phyloP scores from a whole-genome alignment of 2,888 invertebrate genomes.

The Hypsopygia costalis region DNA sequence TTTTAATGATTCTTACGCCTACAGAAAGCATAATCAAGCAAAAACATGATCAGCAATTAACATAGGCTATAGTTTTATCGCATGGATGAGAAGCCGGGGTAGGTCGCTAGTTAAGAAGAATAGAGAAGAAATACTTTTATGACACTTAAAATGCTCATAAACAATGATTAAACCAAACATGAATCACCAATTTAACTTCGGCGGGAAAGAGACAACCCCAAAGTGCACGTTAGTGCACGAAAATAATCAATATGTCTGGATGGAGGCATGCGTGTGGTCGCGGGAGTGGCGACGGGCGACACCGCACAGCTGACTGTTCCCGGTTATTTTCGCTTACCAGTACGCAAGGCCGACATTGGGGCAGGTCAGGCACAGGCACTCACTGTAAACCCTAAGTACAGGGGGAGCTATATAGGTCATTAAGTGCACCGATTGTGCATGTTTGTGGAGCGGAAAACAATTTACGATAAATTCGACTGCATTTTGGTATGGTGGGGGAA shows the following conservation, averaged over 20 bases:
- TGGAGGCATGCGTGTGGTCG: conserved; percentile 14
- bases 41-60: too few relatives aligned
- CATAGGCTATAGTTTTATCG: too few relatives aligned
- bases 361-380: conserved; percentile 73
- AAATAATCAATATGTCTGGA: conserved; percentile 22
- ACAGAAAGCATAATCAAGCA: too few relatives aligned
- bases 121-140: too few relatives aligned
- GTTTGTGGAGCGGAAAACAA: conserved; percentile 43
- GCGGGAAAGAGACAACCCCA: neutral
- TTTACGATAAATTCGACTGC: conserved; percentile 36
- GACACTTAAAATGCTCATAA: too few relatives aligned
- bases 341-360: conserved; percentile 59
- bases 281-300: conserved; percentile 48
- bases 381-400: conserved; percentile 67
- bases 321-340: conserved; percentile 59
- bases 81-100: too few relatives aligned
- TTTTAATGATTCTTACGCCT: too few relatives aligned
- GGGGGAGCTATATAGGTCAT: conserved; percentile 74
- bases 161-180: too few relatives aligned
- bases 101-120: too few relatives aligned
- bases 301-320: conserved; percentile 50
- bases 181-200: too few relatives aligned
- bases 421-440: conserved; percentile 47
- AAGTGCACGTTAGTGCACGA: conserved; percentile 8
- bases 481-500: conserved; percentile 31